These are phyloP conservation scores for Eublepharis macularius DNA, from an alignment of 2,113 vertebrate species.

Conservation along the genomic window DNA sequence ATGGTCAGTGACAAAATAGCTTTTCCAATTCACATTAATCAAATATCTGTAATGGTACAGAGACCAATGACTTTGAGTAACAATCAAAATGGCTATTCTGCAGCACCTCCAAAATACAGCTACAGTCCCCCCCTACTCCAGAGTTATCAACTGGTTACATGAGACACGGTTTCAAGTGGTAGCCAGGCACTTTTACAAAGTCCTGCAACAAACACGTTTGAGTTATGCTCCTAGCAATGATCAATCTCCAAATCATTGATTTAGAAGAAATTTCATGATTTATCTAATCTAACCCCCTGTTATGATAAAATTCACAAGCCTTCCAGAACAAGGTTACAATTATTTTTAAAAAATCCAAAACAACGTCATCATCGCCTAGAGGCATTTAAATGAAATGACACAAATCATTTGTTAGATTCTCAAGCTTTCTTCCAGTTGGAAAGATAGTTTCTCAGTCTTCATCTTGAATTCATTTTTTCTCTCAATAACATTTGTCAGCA, in stretches of 20 bases:
- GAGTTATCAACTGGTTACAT: constrained; percentile 28
- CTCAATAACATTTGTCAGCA: background rate
- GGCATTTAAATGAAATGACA: background rate
- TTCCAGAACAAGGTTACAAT: background rate
- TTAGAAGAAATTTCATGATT: background rate
- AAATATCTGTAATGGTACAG: constrained; percentile 33
- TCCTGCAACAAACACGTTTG: background rate
- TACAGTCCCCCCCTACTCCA: constrained; percentile 35
- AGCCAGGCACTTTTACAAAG: constrained; percentile 29
- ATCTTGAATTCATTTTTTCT: background rate
- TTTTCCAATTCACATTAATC: constrained; percentile 42
- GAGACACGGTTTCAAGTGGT: constrained; percentile 10
- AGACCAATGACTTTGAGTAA: constrained; percentile 64
- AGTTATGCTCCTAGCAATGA: background rate
- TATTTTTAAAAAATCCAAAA: background rate
- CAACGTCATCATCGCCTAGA: background rate
- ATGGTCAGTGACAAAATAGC: constrained; percentile 45
- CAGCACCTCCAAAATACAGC: constrained; percentile 55
- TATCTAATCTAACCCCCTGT: background rate
- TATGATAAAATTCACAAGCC: background rate
- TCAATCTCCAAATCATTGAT: background rate
- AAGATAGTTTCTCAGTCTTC: background rate
- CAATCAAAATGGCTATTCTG: constrained; percentile 53
- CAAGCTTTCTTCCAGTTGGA: background rate
- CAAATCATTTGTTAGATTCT: background rate